Evolutionary conservation across 2,797 vertebrate species (phyloP).

Genomic region (Sebastes glaucus): DNA sequence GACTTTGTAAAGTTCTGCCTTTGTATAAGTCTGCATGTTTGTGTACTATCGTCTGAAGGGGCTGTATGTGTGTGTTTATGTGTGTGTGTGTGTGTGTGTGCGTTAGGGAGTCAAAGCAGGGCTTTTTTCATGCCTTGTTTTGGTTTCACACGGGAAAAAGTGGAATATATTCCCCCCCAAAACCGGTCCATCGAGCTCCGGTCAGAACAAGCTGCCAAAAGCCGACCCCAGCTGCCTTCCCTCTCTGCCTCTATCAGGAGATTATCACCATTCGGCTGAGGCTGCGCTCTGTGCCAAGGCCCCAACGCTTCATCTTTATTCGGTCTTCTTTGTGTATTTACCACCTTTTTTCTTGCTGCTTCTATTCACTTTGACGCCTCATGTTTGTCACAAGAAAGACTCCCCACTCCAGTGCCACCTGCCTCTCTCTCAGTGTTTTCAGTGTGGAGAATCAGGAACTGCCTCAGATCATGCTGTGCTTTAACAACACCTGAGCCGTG

Average conservation of each 20-base stretch:
- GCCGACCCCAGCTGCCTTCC: slow-evolving; percentile 71
- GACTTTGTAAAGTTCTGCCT: slow-evolving; percentile 74
- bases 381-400: slow-evolving; percentile 4
- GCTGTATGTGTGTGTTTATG: slow-evolving; percentile 25
- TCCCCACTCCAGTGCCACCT: slow-evolving; percentile 33
- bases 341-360: slow-evolving; percentile 21
- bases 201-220: slow-evolving; percentile 65
- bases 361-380: slow-evolving; percentile 17
- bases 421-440: slow-evolving; percentile 37
- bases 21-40: slow-evolving; percentile 74
- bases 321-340: slow-evolving; percentile 24
- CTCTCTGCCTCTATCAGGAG: slow-evolving; percentile 60
- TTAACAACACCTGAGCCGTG: slow-evolving; percentile 30
- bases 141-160: slow-evolving; percentile 59
- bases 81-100: slow-evolving; percentile 22
- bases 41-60: slow-evolving; percentile 50
- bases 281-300: slow-evolving; percentile 59
- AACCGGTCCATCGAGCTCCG: slow-evolving; percentile 21
- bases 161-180: neutral
- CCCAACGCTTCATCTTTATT: neutral
- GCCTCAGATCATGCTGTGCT: slow-evolving; percentile 46
- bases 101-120: slow-evolving; percentile 13
- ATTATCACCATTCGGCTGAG: slow-evolving; percentile 30
- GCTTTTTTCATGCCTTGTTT: slow-evolving; percentile 42
- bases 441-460: slow-evolving; percentile 30